These are phyloP conservation scores for Salvelinus alpinus DNA, from an alignment of 2,113 vertebrate genomes.

Conservation along the genomic window DNA sequence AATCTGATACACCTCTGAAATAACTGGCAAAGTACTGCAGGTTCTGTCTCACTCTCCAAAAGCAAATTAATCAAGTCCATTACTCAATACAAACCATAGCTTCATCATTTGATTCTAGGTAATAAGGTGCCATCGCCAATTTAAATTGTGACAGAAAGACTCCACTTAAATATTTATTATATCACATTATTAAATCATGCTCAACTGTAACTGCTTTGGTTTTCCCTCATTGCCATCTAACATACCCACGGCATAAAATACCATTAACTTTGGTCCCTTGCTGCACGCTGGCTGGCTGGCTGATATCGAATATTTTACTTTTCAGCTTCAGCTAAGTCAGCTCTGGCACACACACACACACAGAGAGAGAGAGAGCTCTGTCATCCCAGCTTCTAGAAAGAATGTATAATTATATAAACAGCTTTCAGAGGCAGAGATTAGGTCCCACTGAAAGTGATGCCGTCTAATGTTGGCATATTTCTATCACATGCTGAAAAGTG, in stretches of 20 bases:
- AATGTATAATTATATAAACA: constrained; percentile 69
- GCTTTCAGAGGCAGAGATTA: constrained; percentile 61
- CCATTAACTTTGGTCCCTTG: constrained; percentile 53
- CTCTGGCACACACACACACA: not conserved
- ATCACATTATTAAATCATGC: constrained; percentile 59
- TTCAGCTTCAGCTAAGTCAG: constrained; percentile 36
- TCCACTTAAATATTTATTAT: constrained; percentile 61
- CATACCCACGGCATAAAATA: constrained; percentile 52
- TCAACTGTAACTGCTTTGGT: constrained; percentile 52
- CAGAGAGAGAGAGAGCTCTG: not conserved
- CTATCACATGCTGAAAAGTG: constrained; percentile 49
- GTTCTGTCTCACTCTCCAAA: not conserved
- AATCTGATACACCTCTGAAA: not conserved
- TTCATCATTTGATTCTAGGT: not conserved
- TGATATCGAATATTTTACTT: constrained; percentile 53
- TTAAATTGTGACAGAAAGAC: constrained; percentile 55
- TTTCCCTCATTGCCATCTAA: constrained; percentile 47
- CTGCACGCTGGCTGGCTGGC: constrained; percentile 44
- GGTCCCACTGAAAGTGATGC: constrained; percentile 52
- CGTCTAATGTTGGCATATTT: constrained; percentile 52
- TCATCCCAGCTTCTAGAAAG: constrained; percentile 53
- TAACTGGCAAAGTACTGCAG: not conserved
- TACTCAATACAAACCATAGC: not conserved
- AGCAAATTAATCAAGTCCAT: not conserved
- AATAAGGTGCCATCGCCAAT: constrained; percentile 50